Evolutionary conservation across 2,797 vertebrate species (phyloP), one percentile per base, ranked within the genome.

Genomic region (Pelochelys cantorii): DNA sequence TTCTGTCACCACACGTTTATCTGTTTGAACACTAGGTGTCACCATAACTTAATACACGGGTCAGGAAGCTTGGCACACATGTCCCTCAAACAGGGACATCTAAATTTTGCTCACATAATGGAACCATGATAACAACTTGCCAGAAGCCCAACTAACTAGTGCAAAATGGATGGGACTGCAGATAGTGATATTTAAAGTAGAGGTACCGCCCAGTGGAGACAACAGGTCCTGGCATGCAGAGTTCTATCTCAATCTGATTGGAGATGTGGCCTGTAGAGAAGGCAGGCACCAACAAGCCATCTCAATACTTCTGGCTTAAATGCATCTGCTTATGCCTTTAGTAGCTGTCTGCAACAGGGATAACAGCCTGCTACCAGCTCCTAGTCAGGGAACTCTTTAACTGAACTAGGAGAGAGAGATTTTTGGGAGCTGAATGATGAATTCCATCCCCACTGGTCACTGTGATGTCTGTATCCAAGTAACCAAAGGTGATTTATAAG

Each of bases 1-100:
- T 25, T 56, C 15, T 25, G 11, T 54, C n/a, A 74, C 42, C 29
- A 56, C 48, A 34, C 56, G 42, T 79, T 31, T 9, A 8, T 31
- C 27, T 23, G 23, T 91, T 84, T 87, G 62, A 91, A 83, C 90
- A 74, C 90, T 60, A 92, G 90, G 84, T 81, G 90, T 84, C 90
- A 81, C 77, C 57, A 54, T 81, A 68, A 18, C 42, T 81, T 87
- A 55, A 75, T 56, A 34, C 79, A 75, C 18, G 9, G 22, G 37
- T 13, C 31, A 55, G 65, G n/a, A 68, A 65, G 55, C 14, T 77
- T 52, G n/a, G 37, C 18, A n/a, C 23, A 75, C 48, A 5, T 54
- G 52, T 52, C 8, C 27, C 20, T 65, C 55, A 48, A 59, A 54
- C 22, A 84, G 27, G 18, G 31, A 56, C 7, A 31, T 53, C 37